phyloP scores from a whole-genome alignment of 2,888 invertebrate species.

The Ennomos erosarius region DNA sequence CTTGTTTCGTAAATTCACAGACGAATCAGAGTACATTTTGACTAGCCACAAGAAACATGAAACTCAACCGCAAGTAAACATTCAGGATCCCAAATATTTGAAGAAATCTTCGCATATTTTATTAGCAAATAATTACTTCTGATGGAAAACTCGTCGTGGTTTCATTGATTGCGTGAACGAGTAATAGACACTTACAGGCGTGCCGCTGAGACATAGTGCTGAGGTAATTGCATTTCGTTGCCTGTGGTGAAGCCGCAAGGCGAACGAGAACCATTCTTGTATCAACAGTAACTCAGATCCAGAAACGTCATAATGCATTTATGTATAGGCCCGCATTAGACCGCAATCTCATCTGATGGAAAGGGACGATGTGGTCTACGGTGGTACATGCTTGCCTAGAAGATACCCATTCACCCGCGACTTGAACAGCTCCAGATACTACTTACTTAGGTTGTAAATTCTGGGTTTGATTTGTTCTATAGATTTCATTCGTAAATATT shows the following conservation, averaged over 20 bases:
- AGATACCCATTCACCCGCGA: no score
- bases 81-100: conserved; percentile 13
- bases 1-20: conserved; percentile 10
- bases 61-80: conserved; percentile 8
- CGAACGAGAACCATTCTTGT: conserved; percentile 1
- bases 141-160: conserved; percentile 4
- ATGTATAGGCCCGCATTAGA: no score
- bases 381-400: no score
- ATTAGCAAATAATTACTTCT: neutral
- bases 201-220: conserved; percentile 64
- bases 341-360: no score
- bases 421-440: no score
- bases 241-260: conserved; percentile 44
- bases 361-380: no score
- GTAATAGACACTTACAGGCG: conserved; percentile 57
- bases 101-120: conserved; percentile 8
- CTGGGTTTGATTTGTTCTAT: no score
- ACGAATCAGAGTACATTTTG: neutral
- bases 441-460: no score
- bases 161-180: conserved; percentile 32
- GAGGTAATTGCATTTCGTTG: conserved; percentile 66
- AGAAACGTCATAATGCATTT: neutral
- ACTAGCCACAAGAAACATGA: neutral
- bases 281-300: conserved; percentile 8
- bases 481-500: no score